Evolutionary conservation across 2,113 vertebrate genomes (phyloP).

Genomic region (Anguilla japonica): DNA sequence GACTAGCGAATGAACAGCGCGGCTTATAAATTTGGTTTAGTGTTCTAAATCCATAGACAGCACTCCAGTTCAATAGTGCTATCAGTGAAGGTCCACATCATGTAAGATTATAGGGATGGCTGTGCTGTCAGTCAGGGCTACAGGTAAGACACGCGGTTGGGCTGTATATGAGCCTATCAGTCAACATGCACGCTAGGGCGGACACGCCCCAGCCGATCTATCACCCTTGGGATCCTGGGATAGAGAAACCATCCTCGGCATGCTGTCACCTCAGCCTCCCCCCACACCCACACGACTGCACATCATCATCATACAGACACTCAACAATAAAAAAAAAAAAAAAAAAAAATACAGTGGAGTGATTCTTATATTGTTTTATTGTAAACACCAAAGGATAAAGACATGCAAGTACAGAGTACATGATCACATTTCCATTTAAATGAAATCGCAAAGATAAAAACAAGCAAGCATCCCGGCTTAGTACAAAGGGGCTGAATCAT

Average conservation of each 20-base stretch:
- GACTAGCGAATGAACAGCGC: too few relatives aligned
- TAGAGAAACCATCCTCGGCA: not conserved
- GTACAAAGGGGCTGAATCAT: constrained; percentile 20
- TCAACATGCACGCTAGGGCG: not conserved
- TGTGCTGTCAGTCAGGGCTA: not conserved
- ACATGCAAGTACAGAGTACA: constrained; percentile 34
- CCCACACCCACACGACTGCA: not conserved
- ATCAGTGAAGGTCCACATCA: not conserved
- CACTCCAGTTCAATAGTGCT: not conserved
- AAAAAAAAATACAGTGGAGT: not conserved
- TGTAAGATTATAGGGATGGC: not conserved
- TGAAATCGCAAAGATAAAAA: constrained; percentile 31
- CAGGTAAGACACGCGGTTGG: not conserved
- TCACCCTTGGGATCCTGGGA: not conserved
- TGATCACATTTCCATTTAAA: constrained; percentile 29
- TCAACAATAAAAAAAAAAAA: not conserved
- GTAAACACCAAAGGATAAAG: constrained; percentile 40
- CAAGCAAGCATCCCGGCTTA: constrained; percentile 30
- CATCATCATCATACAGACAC: not conserved
- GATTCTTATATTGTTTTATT: constrained; percentile 51
- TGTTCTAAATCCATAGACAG: too few relatives aligned
- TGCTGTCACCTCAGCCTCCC: not conserved
- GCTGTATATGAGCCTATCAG: not conserved
- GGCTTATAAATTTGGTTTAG: too few relatives aligned
- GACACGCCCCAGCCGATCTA: not conserved